phyloP scores from a whole-genome alignment of 2,888 invertebrate genomes.

The Frankliniella fusca region DNA sequence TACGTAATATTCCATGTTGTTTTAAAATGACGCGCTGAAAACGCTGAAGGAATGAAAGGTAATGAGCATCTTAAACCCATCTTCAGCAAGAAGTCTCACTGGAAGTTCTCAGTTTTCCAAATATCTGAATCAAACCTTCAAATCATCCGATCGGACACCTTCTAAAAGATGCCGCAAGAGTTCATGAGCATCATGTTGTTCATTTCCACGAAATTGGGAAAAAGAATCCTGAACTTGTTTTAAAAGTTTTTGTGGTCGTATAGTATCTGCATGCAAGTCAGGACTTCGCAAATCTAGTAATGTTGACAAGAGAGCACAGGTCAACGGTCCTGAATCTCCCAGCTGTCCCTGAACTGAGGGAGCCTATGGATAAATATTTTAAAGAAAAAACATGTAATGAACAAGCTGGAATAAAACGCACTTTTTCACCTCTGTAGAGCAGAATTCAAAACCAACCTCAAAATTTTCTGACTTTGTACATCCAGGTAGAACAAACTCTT shows the following conservation, averaged over 20 bases:
- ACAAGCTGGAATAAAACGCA: not conserved
- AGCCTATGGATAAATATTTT: not conserved
- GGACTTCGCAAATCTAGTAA: not conserved
- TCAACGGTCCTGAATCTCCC: slow-evolving; percentile 60
- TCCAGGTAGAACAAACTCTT: slow-evolving; percentile 47
- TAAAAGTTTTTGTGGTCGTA: slow-evolving; percentile 40
- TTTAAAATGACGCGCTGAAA: slow-evolving; percentile 78
- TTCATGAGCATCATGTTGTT: slow-evolving; percentile 97
- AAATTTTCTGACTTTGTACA: slow-evolving; percentile 31
- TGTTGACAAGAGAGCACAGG: not conserved
- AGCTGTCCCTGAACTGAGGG: slow-evolving; percentile 61
- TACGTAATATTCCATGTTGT: slow-evolving; percentile 47
- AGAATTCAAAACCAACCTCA: slow-evolving; percentile 49
- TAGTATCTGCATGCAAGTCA: slow-evolving; percentile 4
- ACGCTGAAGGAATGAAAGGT: slow-evolving; percentile 52
- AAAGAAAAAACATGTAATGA: not conserved
- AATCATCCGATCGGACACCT: slow-evolving; percentile 69
- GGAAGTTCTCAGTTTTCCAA: not conserved
- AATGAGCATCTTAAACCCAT: slow-evolving; percentile 21
- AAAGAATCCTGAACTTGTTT: slow-evolving; percentile 50
- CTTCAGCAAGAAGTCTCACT: not conserved
- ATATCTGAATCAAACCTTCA: slow-evolving; percentile 43
- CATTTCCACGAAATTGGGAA: slow-evolving; percentile 86
- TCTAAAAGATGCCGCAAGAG: slow-evolving; percentile 85
- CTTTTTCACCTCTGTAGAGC: not conserved